These are phyloP conservation scores for Rhyacophila evoluta DNA, from an alignment of 2,888 invertebrate genomes.

Conservation along the genomic window DNA sequence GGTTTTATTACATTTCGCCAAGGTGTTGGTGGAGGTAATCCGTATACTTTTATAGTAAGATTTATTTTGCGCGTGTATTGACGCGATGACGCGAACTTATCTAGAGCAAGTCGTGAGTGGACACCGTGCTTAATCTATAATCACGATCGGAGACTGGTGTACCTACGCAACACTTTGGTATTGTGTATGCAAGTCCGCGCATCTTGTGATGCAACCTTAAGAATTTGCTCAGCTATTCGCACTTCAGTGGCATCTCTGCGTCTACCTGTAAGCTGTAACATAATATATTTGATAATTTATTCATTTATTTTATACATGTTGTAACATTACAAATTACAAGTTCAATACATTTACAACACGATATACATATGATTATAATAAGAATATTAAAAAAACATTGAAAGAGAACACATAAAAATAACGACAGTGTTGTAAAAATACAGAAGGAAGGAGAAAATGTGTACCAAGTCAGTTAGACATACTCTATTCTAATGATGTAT, in stretches of 20 bases:
- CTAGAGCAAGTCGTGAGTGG: constrained; percentile 20
- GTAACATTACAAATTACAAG: no score
- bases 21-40: not conserved
- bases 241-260: not conserved
- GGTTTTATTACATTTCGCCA: not conserved
- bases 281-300: no score
- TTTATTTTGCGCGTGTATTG: not conserved
- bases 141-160: constrained; percentile 12
- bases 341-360: no score
- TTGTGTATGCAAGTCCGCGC: constrained; percentile 2
- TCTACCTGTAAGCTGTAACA: not conserved
- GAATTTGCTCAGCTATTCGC: not conserved
- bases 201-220: constrained; percentile 14
- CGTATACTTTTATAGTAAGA: not conserved
- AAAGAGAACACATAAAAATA: no score
- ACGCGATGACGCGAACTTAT: not conserved
- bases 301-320: no score
- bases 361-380: no score
- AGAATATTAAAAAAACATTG: no score
- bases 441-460: no score
- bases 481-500: no score
- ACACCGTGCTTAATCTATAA: constrained; percentile 24
- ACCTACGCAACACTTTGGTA: constrained; percentile 8
- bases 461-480: no score
- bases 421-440: no score